Conservation (phyloP, 2,888 invertebrate genomes). For the Eristalis arbustorum region DNA sequence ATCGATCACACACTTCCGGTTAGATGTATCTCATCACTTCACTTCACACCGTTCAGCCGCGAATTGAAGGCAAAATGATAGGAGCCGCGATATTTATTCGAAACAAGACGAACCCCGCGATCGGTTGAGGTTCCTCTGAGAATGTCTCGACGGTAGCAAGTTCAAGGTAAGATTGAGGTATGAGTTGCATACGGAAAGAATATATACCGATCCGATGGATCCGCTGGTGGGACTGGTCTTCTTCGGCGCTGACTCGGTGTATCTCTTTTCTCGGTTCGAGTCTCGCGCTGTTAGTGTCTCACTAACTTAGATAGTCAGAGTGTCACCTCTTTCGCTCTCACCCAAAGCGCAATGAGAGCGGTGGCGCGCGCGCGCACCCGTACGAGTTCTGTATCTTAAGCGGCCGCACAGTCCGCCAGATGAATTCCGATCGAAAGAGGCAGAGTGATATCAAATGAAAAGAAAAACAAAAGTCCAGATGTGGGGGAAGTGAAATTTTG, state of each 20-base stretch:
- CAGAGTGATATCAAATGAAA: neutral
- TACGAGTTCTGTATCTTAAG: slow-evolving; percentile 12
- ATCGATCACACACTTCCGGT: slow-evolving; percentile 48
- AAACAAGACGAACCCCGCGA: slow-evolving; percentile 24
- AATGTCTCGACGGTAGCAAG: slow-evolving; percentile 75
- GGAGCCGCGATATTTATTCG: slow-evolving; percentile 10
- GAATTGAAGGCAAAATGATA: slow-evolving; percentile 10
- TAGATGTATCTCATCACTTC: slow-evolving; percentile 45
- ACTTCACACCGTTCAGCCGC: slow-evolving; percentile 24
- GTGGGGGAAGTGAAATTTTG: slow-evolving; percentile 38
- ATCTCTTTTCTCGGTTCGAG: slow-evolving; percentile 59
- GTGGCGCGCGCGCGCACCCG: neutral
- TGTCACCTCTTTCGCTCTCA: slow-evolving; percentile 31
- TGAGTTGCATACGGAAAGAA: slow-evolving; percentile 80
- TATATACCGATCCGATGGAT: slow-evolving; percentile 75
- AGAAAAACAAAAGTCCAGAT: neutral
- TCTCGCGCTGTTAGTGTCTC: slow-evolving; percentile 35
- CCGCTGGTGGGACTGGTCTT: neutral
- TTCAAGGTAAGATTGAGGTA: slow-evolving; percentile 80
- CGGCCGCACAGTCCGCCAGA: neutral
- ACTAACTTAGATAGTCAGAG: slow-evolving; percentile 9
- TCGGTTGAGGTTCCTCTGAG: slow-evolving; percentile 3
- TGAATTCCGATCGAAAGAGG: slow-evolving; percentile 21
- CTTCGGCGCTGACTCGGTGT: neutral
- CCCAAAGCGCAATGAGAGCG: neutral